Conservation (phyloP, 1,140 invertebrate species). For the Magallana angulata region DNA sequence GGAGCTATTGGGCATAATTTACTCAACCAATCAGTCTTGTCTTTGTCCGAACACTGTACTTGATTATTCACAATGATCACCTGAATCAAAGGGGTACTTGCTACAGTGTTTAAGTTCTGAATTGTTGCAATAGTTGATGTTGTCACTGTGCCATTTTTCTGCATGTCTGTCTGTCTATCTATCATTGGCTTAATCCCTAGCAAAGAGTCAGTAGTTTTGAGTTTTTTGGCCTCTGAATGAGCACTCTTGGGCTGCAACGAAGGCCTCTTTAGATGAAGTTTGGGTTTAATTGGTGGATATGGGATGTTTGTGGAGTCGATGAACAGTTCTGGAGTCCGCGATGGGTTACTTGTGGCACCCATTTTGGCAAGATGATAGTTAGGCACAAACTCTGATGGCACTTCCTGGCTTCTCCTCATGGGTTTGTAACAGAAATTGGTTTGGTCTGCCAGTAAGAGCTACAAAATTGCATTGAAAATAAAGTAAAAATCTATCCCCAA, state of each 20-base stretch:
- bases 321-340: background rate
- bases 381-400: slow-evolving; percentile 62
- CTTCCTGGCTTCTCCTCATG: slow-evolving; percentile 45
- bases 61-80: slow-evolving; percentile 34
- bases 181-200: slow-evolving; percentile 11
- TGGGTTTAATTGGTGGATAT: background rate
- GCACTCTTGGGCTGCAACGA: background rate
- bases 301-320: slow-evolving; percentile 20
- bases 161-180: background rate
- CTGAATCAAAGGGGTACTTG: slow-evolving; percentile 3
- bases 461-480: slow-evolving; percentile 22
- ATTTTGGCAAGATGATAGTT: slow-evolving; percentile 36
- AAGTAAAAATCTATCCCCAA: too few species aligned
- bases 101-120: slow-evolving; percentile 11
- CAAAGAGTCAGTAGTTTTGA: slow-evolving; percentile 10
- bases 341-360: slow-evolving; percentile 16
- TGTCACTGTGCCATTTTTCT: background rate
- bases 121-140: slow-evolving; percentile 21
- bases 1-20: slow-evolving; percentile 72
- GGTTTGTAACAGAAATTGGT: slow-evolving; percentile 20
- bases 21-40: slow-evolving; percentile 55
- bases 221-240: background rate
- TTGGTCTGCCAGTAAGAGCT: slow-evolving; percentile 59
- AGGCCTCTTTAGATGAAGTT: background rate
- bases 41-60: background rate